A percentile compares a stretch with the other conserved stretches of the same genome.
These are phyloP conservation scores for Acrossocheilus fasciatus DNA, from an alignment of 2,797 vertebrate genomes.

Conservation along the genomic window DNA sequence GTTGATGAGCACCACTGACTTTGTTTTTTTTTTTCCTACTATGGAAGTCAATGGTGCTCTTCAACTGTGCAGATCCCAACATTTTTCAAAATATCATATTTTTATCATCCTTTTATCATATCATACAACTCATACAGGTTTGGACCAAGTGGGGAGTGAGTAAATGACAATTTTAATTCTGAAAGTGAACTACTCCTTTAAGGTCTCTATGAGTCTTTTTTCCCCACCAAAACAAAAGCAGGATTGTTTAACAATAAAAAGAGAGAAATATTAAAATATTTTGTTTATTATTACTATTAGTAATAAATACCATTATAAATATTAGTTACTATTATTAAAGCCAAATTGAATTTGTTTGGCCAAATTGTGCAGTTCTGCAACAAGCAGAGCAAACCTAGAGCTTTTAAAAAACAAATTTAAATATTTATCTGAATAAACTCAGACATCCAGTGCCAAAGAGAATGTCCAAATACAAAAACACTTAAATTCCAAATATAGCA, in stretches of 20 bases:
- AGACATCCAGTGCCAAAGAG: not conserved
- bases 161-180: too few relatives aligned
- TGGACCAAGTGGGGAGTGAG: too few relatives aligned
- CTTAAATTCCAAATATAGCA: constrained; percentile 7
- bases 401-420: not conserved
- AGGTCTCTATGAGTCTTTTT: not conserved
- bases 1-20: too few relatives aligned
- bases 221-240: not conserved
- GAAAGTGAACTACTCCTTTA: not conserved
- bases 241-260: not conserved
- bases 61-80: too few relatives aligned
- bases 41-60: too few relatives aligned
- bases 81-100: too few relatives aligned
- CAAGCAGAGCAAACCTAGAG: not conserved
- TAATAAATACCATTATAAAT: not conserved
- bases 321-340: not conserved
- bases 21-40: too few relatives aligned
- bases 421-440: not conserved
- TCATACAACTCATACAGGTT: too few relatives aligned
- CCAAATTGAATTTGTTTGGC: not conserved
- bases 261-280: not conserved
- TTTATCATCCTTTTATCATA: too few relatives aligned
- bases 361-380: not conserved
- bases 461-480: not conserved
- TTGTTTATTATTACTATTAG: not conserved